Base-by-base conservation (phyloP, 2,797 vertebrate species). In the Eupleurogrammus muticus region DNA sequence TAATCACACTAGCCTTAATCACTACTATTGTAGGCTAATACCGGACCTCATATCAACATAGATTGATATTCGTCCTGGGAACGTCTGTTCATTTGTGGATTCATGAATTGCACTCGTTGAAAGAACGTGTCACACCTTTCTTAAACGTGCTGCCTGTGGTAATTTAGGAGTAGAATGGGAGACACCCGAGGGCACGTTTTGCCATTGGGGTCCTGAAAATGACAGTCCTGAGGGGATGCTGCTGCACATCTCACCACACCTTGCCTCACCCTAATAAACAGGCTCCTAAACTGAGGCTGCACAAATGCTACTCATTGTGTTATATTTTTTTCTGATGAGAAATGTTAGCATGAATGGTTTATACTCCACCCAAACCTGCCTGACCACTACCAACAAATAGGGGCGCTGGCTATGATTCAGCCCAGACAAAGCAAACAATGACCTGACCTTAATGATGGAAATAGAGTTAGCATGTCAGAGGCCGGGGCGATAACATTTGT, bases 351-450 rank as follows among this genome's bases (percentile, higher is more conserved):
- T 54, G 13, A 32, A n/a, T 72, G 48, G 54, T 17, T 58, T 40
- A 77, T 47, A 51, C 65, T 73, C 57, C 68, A 85, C 73, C 71
- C 58, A 87, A 88, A 90, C 85, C 80, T 81, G 81, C 63, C 80
- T 62, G 61, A 83, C 82, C 61, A 81, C 82, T 50, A 73, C 71
- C 21, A 83, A 69, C 79, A 53, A 80, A 61, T 55, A 63, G 54
- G 59, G 51, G 38, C 17, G 20, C 47, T 67, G 79, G 62, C 68
- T 53, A 19, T 86, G 85, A 91, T 79, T 94, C 76, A 94, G 78
- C 73, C 79, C 80, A 90, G 89, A 91, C 88, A 91, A 90, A 81
- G 68, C 71, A 91, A 92, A 92, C 88, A 91, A 92, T 87, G 88
- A 81, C 81, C 47, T 82, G 84, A 84, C 48, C 76, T 86, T 53